phyloP scores from a whole-genome alignment of 2,113 vertebrate species.

The Pituophis catenifer region DNA sequence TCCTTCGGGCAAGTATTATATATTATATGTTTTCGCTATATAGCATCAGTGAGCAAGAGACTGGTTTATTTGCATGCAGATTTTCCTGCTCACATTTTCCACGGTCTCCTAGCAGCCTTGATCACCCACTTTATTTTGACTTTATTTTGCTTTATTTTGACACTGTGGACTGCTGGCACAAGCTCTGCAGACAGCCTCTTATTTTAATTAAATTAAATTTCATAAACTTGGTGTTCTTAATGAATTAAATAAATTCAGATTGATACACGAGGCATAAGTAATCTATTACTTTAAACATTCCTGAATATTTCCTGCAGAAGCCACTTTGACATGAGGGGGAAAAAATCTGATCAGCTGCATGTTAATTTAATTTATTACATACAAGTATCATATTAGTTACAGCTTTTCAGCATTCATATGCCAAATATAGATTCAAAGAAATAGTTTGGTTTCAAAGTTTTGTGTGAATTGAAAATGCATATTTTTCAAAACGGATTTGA shows the following conservation, averaged over 20 bases:
- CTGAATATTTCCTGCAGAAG: background rate
- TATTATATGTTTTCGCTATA: background rate
- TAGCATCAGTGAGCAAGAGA: background rate
- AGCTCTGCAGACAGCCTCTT: background rate
- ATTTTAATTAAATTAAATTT: background rate
- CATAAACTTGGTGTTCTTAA: background rate
- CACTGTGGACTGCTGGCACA: background rate
- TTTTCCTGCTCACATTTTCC: background rate
- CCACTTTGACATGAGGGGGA: background rate
- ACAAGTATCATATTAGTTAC: too few relatives aligned
- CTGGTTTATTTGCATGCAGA: background rate
- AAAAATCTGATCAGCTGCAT: background rate
- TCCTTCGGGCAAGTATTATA: conserved; percentile 80
- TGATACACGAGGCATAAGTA: background rate
- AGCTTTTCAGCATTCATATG: background rate
- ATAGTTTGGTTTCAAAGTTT: background rate
- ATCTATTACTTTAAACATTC: background rate
- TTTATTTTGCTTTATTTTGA: background rate
- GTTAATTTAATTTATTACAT: background rate
- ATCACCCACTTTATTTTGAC: background rate
- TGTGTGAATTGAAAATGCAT: background rate
- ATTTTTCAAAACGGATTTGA: background rate
- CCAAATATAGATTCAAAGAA: background rate
- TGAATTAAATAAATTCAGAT: background rate
- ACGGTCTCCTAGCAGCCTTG: background rate